A percentile compares a stretch with the other conserved stretches of the same genome.
phyloP scores from a whole-genome alignment of 1,140 invertebrate genomes.

The Sitophilus oryzae region DNA sequence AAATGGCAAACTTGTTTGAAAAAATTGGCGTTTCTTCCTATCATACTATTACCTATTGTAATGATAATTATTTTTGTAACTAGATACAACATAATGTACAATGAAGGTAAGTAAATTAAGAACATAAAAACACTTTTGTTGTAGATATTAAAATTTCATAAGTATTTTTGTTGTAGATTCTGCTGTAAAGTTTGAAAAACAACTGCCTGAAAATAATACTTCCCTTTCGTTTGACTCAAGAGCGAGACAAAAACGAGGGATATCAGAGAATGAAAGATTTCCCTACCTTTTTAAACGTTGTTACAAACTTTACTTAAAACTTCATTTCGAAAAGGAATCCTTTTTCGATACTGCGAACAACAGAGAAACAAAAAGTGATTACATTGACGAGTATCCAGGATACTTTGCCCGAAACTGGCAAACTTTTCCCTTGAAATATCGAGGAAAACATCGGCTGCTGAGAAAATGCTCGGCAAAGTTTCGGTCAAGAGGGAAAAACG shows the following conservation, averaged over 20 bases:
- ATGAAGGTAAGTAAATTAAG: slow-evolving; percentile 2
- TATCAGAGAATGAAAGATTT: slow-evolving; percentile 15
- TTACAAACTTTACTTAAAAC: slow-evolving; percentile 21
- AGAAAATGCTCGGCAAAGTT: slow-evolving; percentile 11
- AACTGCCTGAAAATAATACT: slow-evolving; percentile 1
- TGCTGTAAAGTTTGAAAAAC: background rate
- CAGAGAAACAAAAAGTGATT: slow-evolving; percentile 20
- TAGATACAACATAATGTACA: slow-evolving; percentile 5
- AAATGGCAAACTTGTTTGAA: slow-evolving; percentile 36
- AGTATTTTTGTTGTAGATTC: slow-evolving; percentile 6
- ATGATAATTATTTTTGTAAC: slow-evolving; percentile 27
- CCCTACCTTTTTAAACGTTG: slow-evolving; percentile 19
- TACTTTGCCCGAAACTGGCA: slow-evolving; percentile 13
- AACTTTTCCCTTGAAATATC: slow-evolving; percentile 10
- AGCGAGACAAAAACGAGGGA: slow-evolving; percentile 11
- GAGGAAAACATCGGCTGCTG: slow-evolving; percentile 3
- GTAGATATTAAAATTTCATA: too few relatives aligned
- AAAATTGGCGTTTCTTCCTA: slow-evolving; percentile 34
- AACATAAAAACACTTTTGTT: too few relatives aligned
- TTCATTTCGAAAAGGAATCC: slow-evolving; percentile 15
- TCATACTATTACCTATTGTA: slow-evolving; percentile 31
- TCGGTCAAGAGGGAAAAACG: background rate
- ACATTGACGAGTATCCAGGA: slow-evolving; percentile 17
- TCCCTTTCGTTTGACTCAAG: background rate
- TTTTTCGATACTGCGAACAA: slow-evolving; percentile 17